phyloP scores from a whole-genome alignment of 2,797 vertebrate species.

The Rhynchonycteris naso region DNA sequence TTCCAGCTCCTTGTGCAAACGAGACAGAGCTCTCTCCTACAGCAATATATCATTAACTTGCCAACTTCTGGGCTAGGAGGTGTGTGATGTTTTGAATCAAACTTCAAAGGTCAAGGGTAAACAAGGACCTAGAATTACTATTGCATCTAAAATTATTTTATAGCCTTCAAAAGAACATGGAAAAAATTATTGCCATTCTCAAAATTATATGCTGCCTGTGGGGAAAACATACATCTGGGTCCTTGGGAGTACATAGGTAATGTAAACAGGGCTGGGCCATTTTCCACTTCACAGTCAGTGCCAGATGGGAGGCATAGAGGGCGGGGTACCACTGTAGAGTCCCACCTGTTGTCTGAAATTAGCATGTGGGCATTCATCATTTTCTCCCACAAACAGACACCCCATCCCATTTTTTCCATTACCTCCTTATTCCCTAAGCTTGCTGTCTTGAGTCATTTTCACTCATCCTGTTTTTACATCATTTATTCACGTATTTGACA shows the following conservation, averaged over 20 bases:
- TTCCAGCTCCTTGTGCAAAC: slow-evolving; percentile 45
- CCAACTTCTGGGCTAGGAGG: slow-evolving; percentile 63
- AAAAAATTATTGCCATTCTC: slow-evolving; percentile 69
- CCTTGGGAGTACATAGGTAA: slow-evolving; percentile 59
- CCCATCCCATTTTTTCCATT: slow-evolving; percentile 61
- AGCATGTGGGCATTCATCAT: slow-evolving; percentile 49
- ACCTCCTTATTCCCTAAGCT: slow-evolving; percentile 55
- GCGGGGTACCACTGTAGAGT: not conserved
- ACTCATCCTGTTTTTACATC: slow-evolving; percentile 20
- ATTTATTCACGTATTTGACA: slow-evolving; percentile 52
- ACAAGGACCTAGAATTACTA: slow-evolving; percentile 73
- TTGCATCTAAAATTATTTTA: slow-evolving; percentile 77
- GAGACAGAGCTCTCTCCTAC: slow-evolving; percentile 38
- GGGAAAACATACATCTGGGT: slow-evolving; percentile 66
- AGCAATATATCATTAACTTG: slow-evolving; percentile 67
- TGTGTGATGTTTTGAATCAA: slow-evolving; percentile 70
- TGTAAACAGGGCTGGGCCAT: slow-evolving; percentile 21
- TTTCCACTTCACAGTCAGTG: slow-evolving; percentile 50
- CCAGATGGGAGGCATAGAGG: slow-evolving; percentile 37
- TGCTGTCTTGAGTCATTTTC: not conserved
- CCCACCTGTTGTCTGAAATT: slow-evolving; percentile 63
- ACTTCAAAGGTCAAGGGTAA: slow-evolving; percentile 77
- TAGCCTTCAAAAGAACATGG: slow-evolving; percentile 72
- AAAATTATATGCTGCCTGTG: slow-evolving; percentile 73
- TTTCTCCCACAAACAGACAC: slow-evolving; percentile 64